Evolutionary conservation across 1,140 invertebrate genomes (phyloP), one percentile per base, ranked within the genome.

Genomic region (Himalopsyche phryganea): DNA sequence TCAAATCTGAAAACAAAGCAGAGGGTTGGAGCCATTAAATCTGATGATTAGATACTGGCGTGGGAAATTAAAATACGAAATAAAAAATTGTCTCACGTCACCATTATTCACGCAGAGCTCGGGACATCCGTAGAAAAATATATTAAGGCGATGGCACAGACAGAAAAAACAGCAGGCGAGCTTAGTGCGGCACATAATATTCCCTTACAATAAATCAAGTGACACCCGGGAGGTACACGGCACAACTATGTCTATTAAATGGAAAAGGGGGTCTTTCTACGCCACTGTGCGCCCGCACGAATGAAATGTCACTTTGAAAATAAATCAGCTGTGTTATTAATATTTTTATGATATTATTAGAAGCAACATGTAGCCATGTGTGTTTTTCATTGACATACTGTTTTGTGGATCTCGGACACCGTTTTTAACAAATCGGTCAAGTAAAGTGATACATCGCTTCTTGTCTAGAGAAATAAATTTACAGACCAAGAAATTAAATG

Each of bases 131-230:
- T 38, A 13, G 35, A 36, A 50, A 61, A 54, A 61, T 61, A 57
- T 57, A 57, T 61, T 61, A 61, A 52, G 41, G 48, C 13, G 47
- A 46, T 15, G 17, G n/a, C n/a, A 20, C 10, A 19, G 19, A 40
- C 20, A 15, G 47, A 50, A 61, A 61, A 56, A 56, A 50, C 46
- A 55, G 51, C 38, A 50, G 50, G 58, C 50, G 35, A 50, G 51
- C 46, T 46, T 49, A 51, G 58, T 10, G 50, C 17, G 50, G 49
- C 48, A 61, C 60, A 61, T 61, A 61, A 61, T 57, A 57, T 61
- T 61, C 60, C 50, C 48, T 51, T 50, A 61, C 52, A 61, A 61
- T 61, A 61, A 61, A 61, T 61, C 60, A 61, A 52, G 53, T 19
- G 60, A 57, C 54, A 13, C 48, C 47, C 40, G 35, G 17, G 40